Percentiles rank a stretch among this genome's conserved stretches.
These are phyloP conservation scores for Magallana angulata DNA, from an alignment of 1,140 invertebrate species.

Conservation along the genomic window DNA sequence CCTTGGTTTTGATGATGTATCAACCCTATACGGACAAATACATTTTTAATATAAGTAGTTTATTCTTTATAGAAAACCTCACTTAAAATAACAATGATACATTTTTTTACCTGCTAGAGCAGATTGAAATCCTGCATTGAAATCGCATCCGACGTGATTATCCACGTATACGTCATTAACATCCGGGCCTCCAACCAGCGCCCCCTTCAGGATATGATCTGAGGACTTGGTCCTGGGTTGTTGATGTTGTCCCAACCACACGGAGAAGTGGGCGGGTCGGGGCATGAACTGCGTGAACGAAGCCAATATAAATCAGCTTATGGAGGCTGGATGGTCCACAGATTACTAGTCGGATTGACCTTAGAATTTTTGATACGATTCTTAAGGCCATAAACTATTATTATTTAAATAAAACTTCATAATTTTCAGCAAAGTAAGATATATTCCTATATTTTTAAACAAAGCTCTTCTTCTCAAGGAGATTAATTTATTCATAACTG, in stretches of 20 bases:
- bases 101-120: constrained; percentile 59
- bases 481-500: no score
- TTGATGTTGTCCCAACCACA: constrained; percentile 57
- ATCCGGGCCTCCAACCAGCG: constrained; percentile 80
- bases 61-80: background rate
- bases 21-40: background rate
- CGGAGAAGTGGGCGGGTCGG: constrained; percentile 41
- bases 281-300: constrained; percentile 55
- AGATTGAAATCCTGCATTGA: constrained; percentile 79
- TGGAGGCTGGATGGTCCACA: no score
- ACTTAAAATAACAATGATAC: background rate
- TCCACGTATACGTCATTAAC: constrained; percentile 75
- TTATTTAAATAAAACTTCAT: no score
- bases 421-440: no score
- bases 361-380: no score
- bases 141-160: constrained; percentile 80
- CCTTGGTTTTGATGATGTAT: background rate
- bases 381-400: no score
- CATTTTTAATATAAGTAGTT: background rate
- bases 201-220: constrained; percentile 76
- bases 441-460: background rate
- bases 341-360: no score
- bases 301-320: background rate
- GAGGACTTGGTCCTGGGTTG: constrained; percentile 66
- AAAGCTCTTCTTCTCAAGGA: no score